phyloP scores from a whole-genome alignment of 2,888 invertebrate species.

The Pterostichus niger region DNA sequence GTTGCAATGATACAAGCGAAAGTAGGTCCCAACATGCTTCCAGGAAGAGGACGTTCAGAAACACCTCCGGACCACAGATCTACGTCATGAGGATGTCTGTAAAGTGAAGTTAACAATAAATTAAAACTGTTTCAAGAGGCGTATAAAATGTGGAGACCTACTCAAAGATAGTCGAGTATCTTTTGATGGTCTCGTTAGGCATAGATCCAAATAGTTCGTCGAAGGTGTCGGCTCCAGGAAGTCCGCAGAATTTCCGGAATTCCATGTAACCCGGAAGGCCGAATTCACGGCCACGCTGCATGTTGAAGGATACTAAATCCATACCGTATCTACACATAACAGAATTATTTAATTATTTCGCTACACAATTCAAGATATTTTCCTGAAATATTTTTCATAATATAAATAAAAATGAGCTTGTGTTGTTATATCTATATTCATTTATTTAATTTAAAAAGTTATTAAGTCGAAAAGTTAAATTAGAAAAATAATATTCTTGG shows the following conservation, averaged over 20 bases:
- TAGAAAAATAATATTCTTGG: too few relatives aligned
- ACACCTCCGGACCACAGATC: constrained; percentile 98
- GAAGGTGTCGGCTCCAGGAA: constrained; percentile 87
- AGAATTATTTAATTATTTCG: not conserved
- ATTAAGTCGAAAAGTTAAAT: too few relatives aligned
- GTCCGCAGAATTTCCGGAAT: constrained; percentile 93
- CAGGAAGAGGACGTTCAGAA: constrained; percentile 92
- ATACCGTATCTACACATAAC: constrained; percentile 84
- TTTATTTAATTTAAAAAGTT: too few relatives aligned
- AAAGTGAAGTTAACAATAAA: constrained; percentile 63
- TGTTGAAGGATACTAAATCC: constrained; percentile 95
- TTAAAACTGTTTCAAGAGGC: too few relatives aligned
- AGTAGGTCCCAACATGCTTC: constrained; percentile 95
- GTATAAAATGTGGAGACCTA: constrained; percentile 75
- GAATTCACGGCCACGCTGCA: constrained; percentile 95
- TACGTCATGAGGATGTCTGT: constrained; percentile 91
- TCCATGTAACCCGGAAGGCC: constrained; percentile 96
- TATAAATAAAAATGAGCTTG: too few relatives aligned
- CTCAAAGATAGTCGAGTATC: constrained; percentile 92
- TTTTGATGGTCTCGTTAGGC: constrained; percentile 91
- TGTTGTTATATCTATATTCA: too few relatives aligned
- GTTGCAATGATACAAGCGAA: constrained; percentile 96
- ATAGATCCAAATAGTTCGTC: constrained; percentile 92
- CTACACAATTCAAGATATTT: not conserved
- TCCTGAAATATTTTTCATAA: too few relatives aligned